Base-by-base conservation (phyloP, 92 coral and sea anemone species). In the Bergia sp. region DNA sequence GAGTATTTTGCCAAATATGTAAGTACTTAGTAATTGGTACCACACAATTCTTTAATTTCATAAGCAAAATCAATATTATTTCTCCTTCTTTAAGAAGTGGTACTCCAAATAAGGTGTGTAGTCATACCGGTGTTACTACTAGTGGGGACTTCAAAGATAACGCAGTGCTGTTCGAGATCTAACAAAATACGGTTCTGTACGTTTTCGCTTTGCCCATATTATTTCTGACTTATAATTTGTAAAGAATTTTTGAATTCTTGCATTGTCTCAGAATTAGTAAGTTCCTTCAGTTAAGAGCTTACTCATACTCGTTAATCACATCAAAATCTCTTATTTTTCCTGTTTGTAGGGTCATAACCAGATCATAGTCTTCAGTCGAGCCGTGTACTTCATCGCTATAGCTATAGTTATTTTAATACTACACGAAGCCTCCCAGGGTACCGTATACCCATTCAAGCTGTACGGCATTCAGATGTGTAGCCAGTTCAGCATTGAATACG, bases 301-400 rank as follows among this genome's bases (percentile, higher is more conserved):
- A 58, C 20, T n/a, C 82, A 42, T 42, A 77, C 21, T 36, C 74
- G 1, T 37, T 37, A 21, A 36, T 45, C 11, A 3, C 7, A 44
- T 16, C n/a, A 7, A n/a, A 11, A 4, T 41, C 13, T 74, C 16
- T 82, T 37, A 1, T 38, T 53, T 64, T 75, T 3, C 38, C 85
- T 5, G 41, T 38, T 73, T 91, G 43, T 79, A 97, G 99, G 99
- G 99, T 44, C 98, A 96, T 82, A 97, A 97, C 88, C 99, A 95
- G 83, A 86, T 97, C 85, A 94, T 96, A 8, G 97, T 95, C 64
- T 97, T 97, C 81, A 97, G 99, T 85, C 94, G 99, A n/a, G 93
- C 99, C 12, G 96, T 95, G 79, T 97, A 97, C 89, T 97, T 97
- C 89, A 92, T 95, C 86, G 84, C 86, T 49, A 80, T 97, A 86